Evolutionary conservation across 2,888 invertebrate species (phyloP), one percentile per base, ranked within the genome.

Genomic region (Lamellibrachia satsuma): DNA sequence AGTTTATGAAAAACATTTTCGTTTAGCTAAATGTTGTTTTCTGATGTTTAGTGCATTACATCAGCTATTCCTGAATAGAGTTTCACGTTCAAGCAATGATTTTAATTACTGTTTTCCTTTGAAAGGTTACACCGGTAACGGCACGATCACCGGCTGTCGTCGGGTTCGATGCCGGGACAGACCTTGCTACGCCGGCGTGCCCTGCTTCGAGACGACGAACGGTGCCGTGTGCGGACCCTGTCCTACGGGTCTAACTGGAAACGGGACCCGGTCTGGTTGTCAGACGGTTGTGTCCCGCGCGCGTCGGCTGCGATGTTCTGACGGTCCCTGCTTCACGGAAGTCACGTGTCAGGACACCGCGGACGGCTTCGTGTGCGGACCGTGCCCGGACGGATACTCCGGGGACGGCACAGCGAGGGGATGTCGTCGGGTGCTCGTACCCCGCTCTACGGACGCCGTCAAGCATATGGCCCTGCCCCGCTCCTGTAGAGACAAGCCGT

Each of bases 171-270:
- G 98, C 96, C 97, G 97, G 93, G 97, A 97, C 93, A 97, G 97
- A 94, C 98, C 98, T 0, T 99, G 99, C 96, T 97, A 97, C 95
- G 97, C 97, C 96, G 97, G 94, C 9, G 95, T 94, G 11, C 75
- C 91, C 11, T 95, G 95, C 91, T 27, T 57, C 11, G 94, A 94
- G 75, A 93, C 93, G 8, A 93, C 93, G 22, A 75, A 55, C 55
- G 95, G 94, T 9, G 97, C 95, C 97, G 97, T 95, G 52, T 98
- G 98, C 96, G 98, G 98, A 51, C 96, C 97, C 6, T 98, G 98
- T 96, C 98, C 98, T 6, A 94, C 96, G 27, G 98, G 98, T 90
- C 97, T 97, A 95, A 97, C 97, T 91, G 98, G 98, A 90, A 97
- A 98, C 96, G 98, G 98, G 8, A 97, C 97, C 94, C 97, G 97